Conservation (phyloP, 2,888 invertebrate species). For the Mechanitis messenoides region DNA sequence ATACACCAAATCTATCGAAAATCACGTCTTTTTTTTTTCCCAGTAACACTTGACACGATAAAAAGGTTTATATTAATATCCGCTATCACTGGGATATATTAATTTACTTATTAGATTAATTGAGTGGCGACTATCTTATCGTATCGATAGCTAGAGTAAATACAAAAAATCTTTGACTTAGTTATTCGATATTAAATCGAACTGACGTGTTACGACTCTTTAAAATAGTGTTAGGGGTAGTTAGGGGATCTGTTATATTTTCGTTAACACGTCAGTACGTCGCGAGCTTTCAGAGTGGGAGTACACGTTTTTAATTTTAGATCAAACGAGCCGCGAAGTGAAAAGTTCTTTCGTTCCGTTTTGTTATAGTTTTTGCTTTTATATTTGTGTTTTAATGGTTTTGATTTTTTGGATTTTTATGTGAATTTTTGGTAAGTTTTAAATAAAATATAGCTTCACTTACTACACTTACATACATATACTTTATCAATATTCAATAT, state of each 20-base stretch:
- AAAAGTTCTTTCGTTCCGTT: background rate
- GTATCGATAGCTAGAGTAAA: constrained; percentile 25
- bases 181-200: constrained; percentile 13
- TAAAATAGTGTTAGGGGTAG: constrained; percentile 4
- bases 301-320: background rate
- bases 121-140: constrained; percentile 52
- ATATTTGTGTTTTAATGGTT: background rate
- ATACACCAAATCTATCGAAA: constrained; percentile 12
- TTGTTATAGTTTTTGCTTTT: background rate
- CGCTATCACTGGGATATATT: constrained; percentile 52
- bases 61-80: constrained; percentile 48
- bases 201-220: background rate
- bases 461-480: no score
- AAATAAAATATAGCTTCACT: background rate
- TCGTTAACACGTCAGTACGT: constrained; percentile 2
- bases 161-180: constrained; percentile 18
- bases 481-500: no score
- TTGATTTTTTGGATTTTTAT: background rate
- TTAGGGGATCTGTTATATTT: background rate
- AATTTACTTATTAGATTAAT: constrained; percentile 60
- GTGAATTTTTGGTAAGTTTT: constrained; percentile 1
- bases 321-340: background rate
- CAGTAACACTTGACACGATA: constrained; percentile 43
- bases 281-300: background rate
- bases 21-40: constrained; percentile 25